Base-by-base conservation (phyloP, 1,140 invertebrate species). In the Euschistus heros region DNA sequence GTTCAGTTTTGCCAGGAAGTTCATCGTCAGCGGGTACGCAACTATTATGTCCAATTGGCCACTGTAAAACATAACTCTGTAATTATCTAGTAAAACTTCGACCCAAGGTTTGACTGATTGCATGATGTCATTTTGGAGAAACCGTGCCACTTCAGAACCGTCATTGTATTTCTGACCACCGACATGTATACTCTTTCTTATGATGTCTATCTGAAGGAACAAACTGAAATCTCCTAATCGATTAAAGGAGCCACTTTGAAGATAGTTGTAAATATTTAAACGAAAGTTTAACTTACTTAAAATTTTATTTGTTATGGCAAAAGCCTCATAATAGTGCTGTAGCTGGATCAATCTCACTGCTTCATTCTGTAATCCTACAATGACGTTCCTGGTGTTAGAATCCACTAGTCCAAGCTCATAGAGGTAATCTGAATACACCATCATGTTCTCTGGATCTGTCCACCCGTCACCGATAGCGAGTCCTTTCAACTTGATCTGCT, bases 401-500 rank as follows among this genome's bases (percentile, higher is more conserved):
- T 66, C 66, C 3, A 67, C 54, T 10, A 72, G 75, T 0, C 91
- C 91, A 54, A 90, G 74, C 71, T 88, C 85, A 73, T 89, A 92
- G 54, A 94, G 80, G 76, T 89, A 91, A 69, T 88, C 83, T 13
- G 87, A 85, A 73, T 92, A 93, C 5, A 57, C n/a, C 0, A 89
- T 72, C 77, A 92, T 89, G 73, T 88, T 83, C 30, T 83, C 76
- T 0, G 91, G 91, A 77, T 94, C 91, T 66, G 82, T 86, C 0
- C 92, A 76, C 0, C 91, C 91, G 77, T 94, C 92, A 0, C 91
- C 91, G 72, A 94, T 93, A 0, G 87, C 85, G 65, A 94, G 74
- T 42, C 86, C 87, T 82, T 72, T 84, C 77, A 18, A 77, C 79
- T 75, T 89, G 79, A 74, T 87, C 82, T 20, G 72, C 78, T 6